Evolutionary conservation across 2,797 vertebrate genomes (phyloP).

Genomic region (Lateolabrax maculatus): DNA sequence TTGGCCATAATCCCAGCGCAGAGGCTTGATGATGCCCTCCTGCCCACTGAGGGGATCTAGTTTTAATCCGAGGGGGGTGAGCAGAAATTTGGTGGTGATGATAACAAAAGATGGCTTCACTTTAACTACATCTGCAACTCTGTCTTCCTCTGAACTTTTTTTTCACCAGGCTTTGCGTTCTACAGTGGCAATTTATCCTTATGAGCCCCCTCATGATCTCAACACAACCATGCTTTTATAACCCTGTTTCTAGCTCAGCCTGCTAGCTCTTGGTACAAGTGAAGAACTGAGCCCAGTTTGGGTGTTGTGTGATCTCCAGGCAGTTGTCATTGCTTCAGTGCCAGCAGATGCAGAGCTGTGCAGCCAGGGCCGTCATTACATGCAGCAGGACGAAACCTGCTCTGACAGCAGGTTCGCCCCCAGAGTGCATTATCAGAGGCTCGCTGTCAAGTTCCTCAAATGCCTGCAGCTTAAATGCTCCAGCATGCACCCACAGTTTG

Average conservation of each 20-base stretch:
- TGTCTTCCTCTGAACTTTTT: too few relatives aligned
- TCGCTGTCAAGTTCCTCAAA: constrained; percentile 58
- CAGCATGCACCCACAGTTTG: background rate
- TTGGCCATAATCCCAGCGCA: constrained; percentile 68
- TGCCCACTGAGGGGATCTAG: constrained; percentile 41
- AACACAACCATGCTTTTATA: constrained; percentile 29
- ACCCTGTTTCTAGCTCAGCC: constrained; percentile 23
- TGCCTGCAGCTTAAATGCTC: constrained; percentile 45
- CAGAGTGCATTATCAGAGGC: constrained; percentile 53
- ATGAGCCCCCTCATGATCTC: constrained; percentile 20
- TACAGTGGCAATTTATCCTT: background rate
- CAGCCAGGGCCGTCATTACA: constrained; percentile 46
- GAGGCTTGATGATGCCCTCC: constrained; percentile 63
- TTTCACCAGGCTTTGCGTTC: constrained; percentile 6
- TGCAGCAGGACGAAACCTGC: constrained; percentile 56
- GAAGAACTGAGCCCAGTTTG: constrained; percentile 35
- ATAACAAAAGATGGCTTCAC: constrained; percentile 30
- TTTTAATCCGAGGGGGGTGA: constrained; percentile 52
- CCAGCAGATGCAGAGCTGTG: constrained; percentile 54
- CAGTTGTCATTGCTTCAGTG: constrained; percentile 37
- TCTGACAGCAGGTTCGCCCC: constrained; percentile 64
- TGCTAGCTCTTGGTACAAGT: constrained; percentile 16
- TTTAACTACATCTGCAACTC: too few relatives aligned
- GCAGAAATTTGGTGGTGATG: constrained; percentile 29
- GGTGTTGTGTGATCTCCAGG: constrained; percentile 52